Conservation (phyloP, 2,888 invertebrate genomes). For the Drosophila anceps region DNA sequence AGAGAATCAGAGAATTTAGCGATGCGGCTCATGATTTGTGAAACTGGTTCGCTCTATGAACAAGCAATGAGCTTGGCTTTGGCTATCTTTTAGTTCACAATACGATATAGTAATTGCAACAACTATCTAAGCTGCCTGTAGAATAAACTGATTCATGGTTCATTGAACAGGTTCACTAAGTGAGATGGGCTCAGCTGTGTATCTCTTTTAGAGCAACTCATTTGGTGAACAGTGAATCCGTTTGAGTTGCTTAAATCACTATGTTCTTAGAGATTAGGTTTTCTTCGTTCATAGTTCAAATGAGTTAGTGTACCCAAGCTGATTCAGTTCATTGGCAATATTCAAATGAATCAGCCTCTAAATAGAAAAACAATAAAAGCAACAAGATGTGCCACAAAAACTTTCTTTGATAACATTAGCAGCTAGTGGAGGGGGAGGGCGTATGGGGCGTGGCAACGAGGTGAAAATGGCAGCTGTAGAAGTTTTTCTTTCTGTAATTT, state of each 20-base stretch:
- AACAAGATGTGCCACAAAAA: constrained; percentile 21
- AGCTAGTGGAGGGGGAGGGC: not conserved
- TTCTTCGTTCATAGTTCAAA: not conserved
- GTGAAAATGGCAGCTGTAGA: constrained; percentile 27
- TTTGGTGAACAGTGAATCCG: too few relatives aligned
- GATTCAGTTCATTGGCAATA: not conserved
- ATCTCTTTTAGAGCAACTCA: too few relatives aligned
- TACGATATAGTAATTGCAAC: not conserved
- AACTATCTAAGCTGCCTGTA: not conserved
- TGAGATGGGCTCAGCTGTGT: not conserved
- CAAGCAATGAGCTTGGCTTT: not conserved
- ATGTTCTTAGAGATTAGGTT: too few relatives aligned
- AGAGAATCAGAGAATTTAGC: not conserved
- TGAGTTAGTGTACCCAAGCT: not conserved
- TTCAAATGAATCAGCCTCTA: constrained; percentile 3
- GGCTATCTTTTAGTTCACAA: not conserved
- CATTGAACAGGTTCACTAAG: not conserved
- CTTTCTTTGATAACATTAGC: constrained; percentile 27
- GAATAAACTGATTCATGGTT: not conserved
- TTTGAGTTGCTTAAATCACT: too few relatives aligned
- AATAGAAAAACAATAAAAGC: constrained; percentile 4
- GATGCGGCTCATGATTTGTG: not conserved
- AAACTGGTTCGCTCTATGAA: not conserved
- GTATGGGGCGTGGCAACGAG: constrained; percentile 3
- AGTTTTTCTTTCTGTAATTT: constrained; percentile 51